Conservation (phyloP, 2,888 invertebrate species). For the Myopa testacea region DNA sequence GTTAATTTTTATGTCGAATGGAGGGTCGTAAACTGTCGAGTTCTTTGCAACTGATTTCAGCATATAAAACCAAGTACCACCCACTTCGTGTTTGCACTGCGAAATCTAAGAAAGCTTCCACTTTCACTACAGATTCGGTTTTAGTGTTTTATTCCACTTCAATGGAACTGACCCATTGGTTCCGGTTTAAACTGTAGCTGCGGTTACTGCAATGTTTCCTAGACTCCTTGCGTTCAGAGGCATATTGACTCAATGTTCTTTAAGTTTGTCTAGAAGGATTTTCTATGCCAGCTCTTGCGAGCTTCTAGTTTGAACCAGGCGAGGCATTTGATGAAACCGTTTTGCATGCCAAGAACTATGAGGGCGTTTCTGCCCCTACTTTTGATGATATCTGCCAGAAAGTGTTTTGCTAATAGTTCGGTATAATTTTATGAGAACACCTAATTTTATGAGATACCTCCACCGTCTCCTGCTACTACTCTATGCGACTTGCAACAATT, state of each 20-base stretch:
- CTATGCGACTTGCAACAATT: neutral
- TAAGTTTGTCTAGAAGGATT: too few species aligned
- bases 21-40: too few species aligned
- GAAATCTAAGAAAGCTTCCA: too few species aligned
- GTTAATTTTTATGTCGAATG: neutral
- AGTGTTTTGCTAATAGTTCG: neutral
- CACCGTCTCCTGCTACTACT: neutral
- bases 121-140: too few species aligned
- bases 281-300: too few species aligned
- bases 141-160: too few species aligned
- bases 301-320: too few species aligned
- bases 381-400: neutral
- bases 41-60: neutral
- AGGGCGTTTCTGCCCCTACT: neutral
- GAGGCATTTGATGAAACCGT: neutral
- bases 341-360: neutral
- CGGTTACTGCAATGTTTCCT: neutral
- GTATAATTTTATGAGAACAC: neutral
- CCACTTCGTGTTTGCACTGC: neutral
- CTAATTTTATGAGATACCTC: too few species aligned
- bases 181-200: neutral
- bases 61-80: neutral
- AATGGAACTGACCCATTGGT: too few species aligned
- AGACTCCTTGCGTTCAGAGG: too few species aligned
- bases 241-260: too few species aligned